Percentiles rank a stretch among this genome's conserved stretches.
Evolutionary conservation across 1,140 invertebrate genomes (phyloP).

Genomic region (Tetragonula clypearis): DNA sequence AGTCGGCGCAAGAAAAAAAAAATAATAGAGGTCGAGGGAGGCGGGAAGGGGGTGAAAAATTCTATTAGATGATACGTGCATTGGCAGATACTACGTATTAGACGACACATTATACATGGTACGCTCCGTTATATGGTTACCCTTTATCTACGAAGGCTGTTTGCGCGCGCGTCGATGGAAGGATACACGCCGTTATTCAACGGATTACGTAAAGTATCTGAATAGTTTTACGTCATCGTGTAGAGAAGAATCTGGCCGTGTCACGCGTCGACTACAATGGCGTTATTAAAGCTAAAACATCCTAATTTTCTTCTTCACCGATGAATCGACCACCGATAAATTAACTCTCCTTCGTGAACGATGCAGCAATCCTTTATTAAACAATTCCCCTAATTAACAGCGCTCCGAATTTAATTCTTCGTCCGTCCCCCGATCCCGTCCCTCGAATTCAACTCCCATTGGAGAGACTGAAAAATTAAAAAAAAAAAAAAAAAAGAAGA

Average conservation of each 20-base stretch:
- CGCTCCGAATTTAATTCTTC: not conserved
- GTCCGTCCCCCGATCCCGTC: accelerated
- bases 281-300: not conserved
- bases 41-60: not conserved
- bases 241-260: not conserved
- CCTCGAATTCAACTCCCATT: not conserved
- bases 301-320: not conserved
- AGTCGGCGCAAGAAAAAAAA: not conserved
- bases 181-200: not conserved
- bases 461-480: not conserved
- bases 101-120: not conserved
- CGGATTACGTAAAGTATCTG: not conserved
- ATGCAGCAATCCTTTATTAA: not conserved
- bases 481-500: too few species aligned
- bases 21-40: too few species aligned
- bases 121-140: not conserved
- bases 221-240: not conserved
- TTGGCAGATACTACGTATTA: not conserved
- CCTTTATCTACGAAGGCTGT: not conserved
- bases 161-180: not conserved
- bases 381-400: not conserved
- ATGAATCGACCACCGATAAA: not conserved
- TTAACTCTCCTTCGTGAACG: not conserved
- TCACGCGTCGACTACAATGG: not conserved
- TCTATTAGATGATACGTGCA: not conserved